Percentiles rank a stretch among this genome's conserved stretches.
Evolutionary conservation across 2,113 vertebrate species (phyloP).

Genomic region (Bambusicola thoracicus): DNA sequence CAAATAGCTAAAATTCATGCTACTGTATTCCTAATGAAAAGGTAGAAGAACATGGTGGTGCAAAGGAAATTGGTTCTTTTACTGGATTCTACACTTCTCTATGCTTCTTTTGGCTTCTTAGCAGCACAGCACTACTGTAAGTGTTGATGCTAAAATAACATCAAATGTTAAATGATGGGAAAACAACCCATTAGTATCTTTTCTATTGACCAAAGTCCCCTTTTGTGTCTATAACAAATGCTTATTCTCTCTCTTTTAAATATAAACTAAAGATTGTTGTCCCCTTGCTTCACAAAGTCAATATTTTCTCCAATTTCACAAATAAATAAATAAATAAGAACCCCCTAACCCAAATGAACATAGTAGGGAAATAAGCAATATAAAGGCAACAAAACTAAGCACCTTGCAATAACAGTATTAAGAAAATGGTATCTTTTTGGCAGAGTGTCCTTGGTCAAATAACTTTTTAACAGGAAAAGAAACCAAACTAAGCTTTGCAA

Average conservation of each 20-base stretch:
- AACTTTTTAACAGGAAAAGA: neutral
- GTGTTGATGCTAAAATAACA: neutral
- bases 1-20: neutral
- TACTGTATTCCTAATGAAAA: neutral
- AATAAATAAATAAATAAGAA: neutral
- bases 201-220: neutral
- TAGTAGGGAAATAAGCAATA: neutral
- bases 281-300: neutral
- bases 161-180: neutral
- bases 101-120: neutral
- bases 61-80: neutral
- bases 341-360: neutral
- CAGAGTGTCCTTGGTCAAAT: neutral
- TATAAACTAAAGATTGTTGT: neutral
- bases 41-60: neutral
- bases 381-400: neutral
- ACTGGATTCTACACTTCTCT: neutral
- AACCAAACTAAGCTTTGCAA: neutral
- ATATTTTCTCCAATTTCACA: conserved; percentile 1
- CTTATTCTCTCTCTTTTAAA: neutral
- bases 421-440: neutral
- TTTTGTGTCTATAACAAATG: neutral
- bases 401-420: neutral
- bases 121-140: neutral
- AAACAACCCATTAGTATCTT: conserved; percentile 1